phyloP scores from a whole-genome alignment of 2,888 invertebrate species.

The Xylophagus ater region DNA sequence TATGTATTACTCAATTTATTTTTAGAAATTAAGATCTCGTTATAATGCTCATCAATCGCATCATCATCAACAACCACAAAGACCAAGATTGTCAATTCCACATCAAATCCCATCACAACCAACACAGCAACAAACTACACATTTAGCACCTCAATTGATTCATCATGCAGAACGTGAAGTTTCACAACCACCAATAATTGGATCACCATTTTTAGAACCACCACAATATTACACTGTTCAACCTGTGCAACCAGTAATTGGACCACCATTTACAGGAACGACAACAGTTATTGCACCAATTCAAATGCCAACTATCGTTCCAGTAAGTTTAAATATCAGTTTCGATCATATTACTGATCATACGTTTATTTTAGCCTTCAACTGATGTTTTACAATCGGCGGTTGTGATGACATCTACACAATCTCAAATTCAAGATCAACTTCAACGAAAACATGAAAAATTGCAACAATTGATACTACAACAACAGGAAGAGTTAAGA shows the following conservation, averaged over 20 bases:
- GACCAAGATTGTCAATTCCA: slow-evolving; percentile 14
- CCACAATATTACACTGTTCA: slow-evolving; percentile 47
- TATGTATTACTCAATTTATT: too few species aligned
- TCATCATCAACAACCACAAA: slow-evolving; percentile 21
- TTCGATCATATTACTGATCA: too few species aligned
- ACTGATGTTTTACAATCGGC: slow-evolving; percentile 28
- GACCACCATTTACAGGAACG: slow-evolving; percentile 40
- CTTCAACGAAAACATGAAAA: slow-evolving; percentile 75
- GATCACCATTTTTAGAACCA: slow-evolving; percentile 38
- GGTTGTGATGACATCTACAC: slow-evolving; percentile 45
- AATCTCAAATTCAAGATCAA: slow-evolving; percentile 57
- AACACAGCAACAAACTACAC: slow-evolving; percentile 16
- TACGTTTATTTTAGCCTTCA: slow-evolving; percentile 21
- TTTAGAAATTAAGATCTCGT: slow-evolving; percentile 33
- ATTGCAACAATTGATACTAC: slow-evolving; percentile 69
- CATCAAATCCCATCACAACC: slow-evolving; percentile 15
- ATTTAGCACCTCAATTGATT: slow-evolving; percentile 12
- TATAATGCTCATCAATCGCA: slow-evolving; percentile 23
- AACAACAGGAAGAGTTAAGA: slow-evolving; percentile 76
- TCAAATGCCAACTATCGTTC: not conserved
- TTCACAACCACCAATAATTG: slow-evolving; percentile 24
- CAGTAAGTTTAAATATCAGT: not conserved
- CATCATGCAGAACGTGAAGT: slow-evolving; percentile 6
- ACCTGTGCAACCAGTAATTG: slow-evolving; percentile 47
- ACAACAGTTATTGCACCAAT: slow-evolving; percentile 33